Base-by-base conservation (phyloP, 1,140 invertebrate species). In the Drosophila pseudoananassae region DNA sequence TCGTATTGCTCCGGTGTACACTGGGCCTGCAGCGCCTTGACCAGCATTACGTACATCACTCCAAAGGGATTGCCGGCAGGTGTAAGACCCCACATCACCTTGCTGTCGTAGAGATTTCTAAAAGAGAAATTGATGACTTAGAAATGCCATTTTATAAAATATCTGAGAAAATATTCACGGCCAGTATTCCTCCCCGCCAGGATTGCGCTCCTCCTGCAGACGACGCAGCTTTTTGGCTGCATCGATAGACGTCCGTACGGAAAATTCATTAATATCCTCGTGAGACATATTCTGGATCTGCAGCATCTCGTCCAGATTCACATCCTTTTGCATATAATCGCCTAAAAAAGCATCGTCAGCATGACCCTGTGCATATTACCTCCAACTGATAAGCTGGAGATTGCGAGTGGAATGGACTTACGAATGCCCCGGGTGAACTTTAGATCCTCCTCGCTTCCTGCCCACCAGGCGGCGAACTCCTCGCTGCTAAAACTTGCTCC, bases 1-100 rank as follows among this genome's bases (percentile, higher is more conserved):
- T 94, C 94, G 83, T 97, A 96, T 91, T 99, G 98, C 69, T 98
- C 96, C 6, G 95, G 92, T 0, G 95, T 97, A 0, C 94, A 97
- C 90, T 98, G 97, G 0, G 96, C 95, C 94, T 98, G 94, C 14
- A 99, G 90, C 0, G 96, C 94, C 0, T 97, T 97, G 14, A 98
- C 94, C 80, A 98, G 98, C 98, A 99, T 98, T 0, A 96, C 95
- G 92, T 95, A 97, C 92, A 99, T 98, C 0, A 98, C 92, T 0
- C 94, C 93, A 7, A 98, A 92, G 0, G 97, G 97, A 84, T 96
- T 96, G 1, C 96, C 97, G 87, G 97, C 96, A 68, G 95, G 94
- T 1, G 96, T 92, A 1, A 85, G 46, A 6, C 73, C 78, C 74
- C 74, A 75, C 46, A 90, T 4, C 1, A 55, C 68, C 4, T 61